Conservation (phyloP, 2,797 vertebrate genomes). For the Hozukius guyotensis region DNA sequence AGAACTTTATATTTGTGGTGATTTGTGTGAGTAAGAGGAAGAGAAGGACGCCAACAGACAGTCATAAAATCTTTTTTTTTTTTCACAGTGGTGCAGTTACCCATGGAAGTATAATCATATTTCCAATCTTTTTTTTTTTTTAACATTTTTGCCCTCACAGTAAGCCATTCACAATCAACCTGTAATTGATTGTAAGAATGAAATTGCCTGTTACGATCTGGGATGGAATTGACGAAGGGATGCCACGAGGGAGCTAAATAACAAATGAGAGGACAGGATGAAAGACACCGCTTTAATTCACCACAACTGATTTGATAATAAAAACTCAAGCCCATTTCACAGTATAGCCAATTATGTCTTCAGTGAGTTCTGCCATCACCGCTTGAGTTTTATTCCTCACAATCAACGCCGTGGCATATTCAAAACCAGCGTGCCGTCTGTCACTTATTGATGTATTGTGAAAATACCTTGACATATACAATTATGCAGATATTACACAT, state of each 20-base stretch:
- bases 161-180: slow-evolving; percentile 70
- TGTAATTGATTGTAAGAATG: slow-evolving; percentile 75
- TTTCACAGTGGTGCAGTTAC: slow-evolving; percentile 17
- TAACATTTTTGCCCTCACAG: slow-evolving; percentile 31
- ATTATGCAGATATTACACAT: slow-evolving; percentile 1
- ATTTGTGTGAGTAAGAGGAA: slow-evolving; percentile 2
- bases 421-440: slow-evolving; percentile 30
- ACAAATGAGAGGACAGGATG: slow-evolving; percentile 78
- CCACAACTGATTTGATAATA: slow-evolving; percentile 83
- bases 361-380: slow-evolving; percentile 59
- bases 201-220: slow-evolving; percentile 74
- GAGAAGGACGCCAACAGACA: slow-evolving; percentile 14
- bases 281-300: slow-evolving; percentile 80
- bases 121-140: slow-evolving; percentile 53
- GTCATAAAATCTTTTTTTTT: neutral
- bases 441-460: slow-evolving; percentile 13
- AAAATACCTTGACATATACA: slow-evolving; percentile 24
- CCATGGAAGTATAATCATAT: slow-evolving; percentile 56
- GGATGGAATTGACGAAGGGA: slow-evolving; percentile 53
- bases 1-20: slow-evolving; percentile 47
- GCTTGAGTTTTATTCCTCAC: slow-evolving; percentile 45
- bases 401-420: slow-evolving; percentile 32
- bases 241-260: slow-evolving; percentile 69
- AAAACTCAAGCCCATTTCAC: slow-evolving; percentile 80
- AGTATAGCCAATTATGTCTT: slow-evolving; percentile 73